A percentile compares a stretch with the other conserved stretches of the same genome.
These are phyloP conservation scores for Onchidella celtica DNA, from an alignment of 2,888 invertebrate genomes.

Conservation along the genomic window DNA sequence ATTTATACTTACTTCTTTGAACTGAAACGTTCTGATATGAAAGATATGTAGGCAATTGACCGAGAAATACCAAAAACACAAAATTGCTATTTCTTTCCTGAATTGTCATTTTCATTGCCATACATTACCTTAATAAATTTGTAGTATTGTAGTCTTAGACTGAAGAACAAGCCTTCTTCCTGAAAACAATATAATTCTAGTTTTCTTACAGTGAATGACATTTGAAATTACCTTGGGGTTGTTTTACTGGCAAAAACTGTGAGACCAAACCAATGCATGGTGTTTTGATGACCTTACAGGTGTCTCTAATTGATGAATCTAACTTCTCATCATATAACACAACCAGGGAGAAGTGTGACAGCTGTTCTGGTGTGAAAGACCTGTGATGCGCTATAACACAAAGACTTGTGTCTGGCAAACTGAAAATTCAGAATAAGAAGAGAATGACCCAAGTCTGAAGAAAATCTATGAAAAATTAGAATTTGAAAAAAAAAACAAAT, in stretches of 20 bases:
- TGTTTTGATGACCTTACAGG: conserved; percentile 3
- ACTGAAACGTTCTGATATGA: no score
- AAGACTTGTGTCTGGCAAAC: neutral
- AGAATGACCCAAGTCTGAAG: neutral
- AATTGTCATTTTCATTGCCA: no score
- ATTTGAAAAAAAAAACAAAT: neutral
- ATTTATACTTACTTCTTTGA: no score
- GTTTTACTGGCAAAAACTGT: neutral
- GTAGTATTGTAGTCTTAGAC: no score
- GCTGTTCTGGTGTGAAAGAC: neutral
- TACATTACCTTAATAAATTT: no score
- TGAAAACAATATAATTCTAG: no score
- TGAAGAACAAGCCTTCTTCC: no score
- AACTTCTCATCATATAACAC: conserved; percentile 16
- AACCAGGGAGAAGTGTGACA: neutral
- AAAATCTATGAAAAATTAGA: neutral
- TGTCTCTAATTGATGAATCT: neutral
- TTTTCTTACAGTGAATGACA: no score
- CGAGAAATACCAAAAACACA: no score
- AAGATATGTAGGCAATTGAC: no score
- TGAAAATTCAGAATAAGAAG: neutral
- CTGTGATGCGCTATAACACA: neutral
- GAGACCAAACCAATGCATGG: conserved; percentile 21
- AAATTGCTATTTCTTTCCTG: no score
- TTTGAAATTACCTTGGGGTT: neutral